phyloP scores from a whole-genome alignment of 2,113 vertebrate species.

The Patagioenas fasciata region DNA sequence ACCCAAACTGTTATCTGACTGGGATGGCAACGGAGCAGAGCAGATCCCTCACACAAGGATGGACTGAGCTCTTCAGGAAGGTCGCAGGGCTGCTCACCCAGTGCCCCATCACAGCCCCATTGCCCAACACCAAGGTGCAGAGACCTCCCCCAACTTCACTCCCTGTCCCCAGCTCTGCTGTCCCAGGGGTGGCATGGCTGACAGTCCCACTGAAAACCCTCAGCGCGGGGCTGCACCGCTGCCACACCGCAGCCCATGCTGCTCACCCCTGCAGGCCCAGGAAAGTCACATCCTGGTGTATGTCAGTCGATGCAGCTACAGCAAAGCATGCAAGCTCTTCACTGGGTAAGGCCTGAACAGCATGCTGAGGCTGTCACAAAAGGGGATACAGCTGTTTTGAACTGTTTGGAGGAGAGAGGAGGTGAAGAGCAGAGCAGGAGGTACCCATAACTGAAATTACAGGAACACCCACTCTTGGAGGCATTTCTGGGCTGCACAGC shows the following conservation, averaged over 20 bases:
- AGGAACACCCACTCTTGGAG: background rate
- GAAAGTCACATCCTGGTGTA: background rate
- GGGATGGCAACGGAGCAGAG: background rate
- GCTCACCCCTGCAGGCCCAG: background rate
- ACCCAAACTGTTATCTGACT: background rate
- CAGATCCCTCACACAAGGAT: background rate
- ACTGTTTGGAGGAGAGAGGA: background rate
- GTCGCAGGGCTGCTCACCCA: background rate
- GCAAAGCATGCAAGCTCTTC: background rate
- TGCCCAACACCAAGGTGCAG: background rate
- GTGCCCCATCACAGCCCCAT: background rate
- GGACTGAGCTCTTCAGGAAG: background rate
- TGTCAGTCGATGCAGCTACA: background rate
- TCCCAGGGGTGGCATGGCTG: background rate
- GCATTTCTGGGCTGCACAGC: background rate
- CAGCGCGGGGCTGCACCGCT: background rate
- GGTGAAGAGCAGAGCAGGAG: background rate
- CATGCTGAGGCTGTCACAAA: background rate
- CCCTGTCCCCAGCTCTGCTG: background rate
- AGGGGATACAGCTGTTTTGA: background rate
- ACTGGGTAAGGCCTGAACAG: background rate
- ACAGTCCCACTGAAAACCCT: background rate
- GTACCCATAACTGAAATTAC: background rate
- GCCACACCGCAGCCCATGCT: background rate
- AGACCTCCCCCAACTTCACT: background rate